These are phyloP conservation scores for Psittacula derbiana DNA, from an alignment of 2,797 vertebrate species.

Conservation along the genomic window DNA sequence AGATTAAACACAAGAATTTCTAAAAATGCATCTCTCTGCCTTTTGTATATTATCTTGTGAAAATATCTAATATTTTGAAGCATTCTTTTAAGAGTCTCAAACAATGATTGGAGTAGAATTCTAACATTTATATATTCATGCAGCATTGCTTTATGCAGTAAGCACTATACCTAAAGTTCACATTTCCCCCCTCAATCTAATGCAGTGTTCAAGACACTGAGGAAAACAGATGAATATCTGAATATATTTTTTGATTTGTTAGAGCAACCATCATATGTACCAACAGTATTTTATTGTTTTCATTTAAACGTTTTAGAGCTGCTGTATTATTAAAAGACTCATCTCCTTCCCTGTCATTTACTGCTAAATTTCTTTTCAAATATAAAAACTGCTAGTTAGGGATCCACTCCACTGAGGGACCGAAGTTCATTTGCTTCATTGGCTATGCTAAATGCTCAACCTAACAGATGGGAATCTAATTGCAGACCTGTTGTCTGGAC, in stretches of 20 bases:
- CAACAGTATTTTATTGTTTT: background rate
- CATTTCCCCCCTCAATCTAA: background rate
- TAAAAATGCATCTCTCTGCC: slow-evolving; percentile 20
- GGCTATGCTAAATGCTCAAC: slow-evolving; percentile 66
- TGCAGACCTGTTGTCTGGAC: slow-evolving; percentile 79
- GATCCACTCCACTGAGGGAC: slow-evolving; percentile 47
- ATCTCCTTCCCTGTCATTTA: background rate
- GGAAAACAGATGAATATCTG: background rate
- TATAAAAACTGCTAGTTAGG: slow-evolving; percentile 24
- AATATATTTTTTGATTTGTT: background rate
- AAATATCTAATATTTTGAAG: background rate
- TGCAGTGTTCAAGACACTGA: background rate
- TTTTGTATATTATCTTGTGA: background rate
- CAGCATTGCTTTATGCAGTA: background rate
- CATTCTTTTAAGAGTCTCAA: background rate
- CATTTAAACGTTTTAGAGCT: background rate
- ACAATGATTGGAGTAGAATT: background rate
- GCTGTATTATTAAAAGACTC: background rate
- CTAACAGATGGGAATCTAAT: slow-evolving; percentile 80
- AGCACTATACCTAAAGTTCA: background rate
- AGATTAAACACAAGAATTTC: slow-evolving; percentile 59
- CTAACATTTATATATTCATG: background rate
- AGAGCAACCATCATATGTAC: background rate
- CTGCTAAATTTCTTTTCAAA: slow-evolving; percentile 23
- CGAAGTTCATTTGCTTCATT: slow-evolving; percentile 63